phyloP scores from a whole-genome alignment of 1,140 invertebrate genomes.

The Panagrolaimus sp. region DNA sequence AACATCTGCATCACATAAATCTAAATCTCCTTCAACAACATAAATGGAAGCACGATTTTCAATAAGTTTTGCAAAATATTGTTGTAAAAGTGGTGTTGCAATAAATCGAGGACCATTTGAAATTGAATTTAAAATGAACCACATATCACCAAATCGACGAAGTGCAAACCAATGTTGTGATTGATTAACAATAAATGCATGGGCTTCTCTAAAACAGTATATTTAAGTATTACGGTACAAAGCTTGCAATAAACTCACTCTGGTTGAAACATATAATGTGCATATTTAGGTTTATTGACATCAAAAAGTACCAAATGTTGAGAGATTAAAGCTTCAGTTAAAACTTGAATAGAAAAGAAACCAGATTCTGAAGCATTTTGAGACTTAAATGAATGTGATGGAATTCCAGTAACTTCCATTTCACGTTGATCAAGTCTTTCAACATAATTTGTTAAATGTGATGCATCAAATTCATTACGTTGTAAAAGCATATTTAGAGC shows the following conservation, averaged over 20 bases:
- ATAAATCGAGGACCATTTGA: not conserved
- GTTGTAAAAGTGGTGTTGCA: not conserved
- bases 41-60: not conserved
- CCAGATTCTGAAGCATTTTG: not conserved
- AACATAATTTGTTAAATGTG: not conserved
- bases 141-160: not conserved
- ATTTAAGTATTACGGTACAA: not conserved
- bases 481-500: not conserved
- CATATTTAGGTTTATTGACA: not conserved
- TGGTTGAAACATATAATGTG: not conserved
- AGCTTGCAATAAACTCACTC: not conserved
- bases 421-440: not conserved
- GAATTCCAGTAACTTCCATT: not conserved
- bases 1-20: not conserved
- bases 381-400: not conserved
- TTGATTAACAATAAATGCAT: slow-evolving; percentile 6
- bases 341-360: slow-evolving; percentile 2
- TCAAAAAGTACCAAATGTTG: not conserved
- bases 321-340: not conserved
- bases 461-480: not conserved
- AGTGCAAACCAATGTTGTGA: not conserved
- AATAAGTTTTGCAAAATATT: not conserved
- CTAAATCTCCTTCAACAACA: not conserved
- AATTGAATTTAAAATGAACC: slow-evolving; percentile 5
- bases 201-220: not conserved